These are phyloP conservation scores for Melanostoma mellinum DNA, from an alignment of 2,888 invertebrate genomes.

Conservation along the genomic window DNA sequence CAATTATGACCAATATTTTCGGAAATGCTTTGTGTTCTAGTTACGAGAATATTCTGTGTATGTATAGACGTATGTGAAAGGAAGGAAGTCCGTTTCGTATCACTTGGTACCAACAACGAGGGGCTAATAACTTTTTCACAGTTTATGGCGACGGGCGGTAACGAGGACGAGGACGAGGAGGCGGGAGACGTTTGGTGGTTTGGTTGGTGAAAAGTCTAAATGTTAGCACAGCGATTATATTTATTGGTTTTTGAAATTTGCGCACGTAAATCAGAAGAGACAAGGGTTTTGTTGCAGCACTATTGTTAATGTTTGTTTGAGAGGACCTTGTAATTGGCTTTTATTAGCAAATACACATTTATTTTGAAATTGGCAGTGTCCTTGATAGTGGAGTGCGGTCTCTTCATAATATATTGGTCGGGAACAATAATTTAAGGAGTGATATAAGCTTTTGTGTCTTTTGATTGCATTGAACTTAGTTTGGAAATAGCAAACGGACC, in stretches of 20 bases:
- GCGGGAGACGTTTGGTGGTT: not conserved
- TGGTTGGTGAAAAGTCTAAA: slow-evolving; percentile 19
- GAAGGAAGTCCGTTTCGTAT: slow-evolving; percentile 39
- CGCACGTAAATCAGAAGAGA: slow-evolving; percentile 51
- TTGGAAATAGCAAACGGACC: too few relatives aligned
- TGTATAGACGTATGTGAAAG: slow-evolving; percentile 2
- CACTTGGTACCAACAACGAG: slow-evolving; percentile 53
- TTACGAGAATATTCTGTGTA: slow-evolving; percentile 1
- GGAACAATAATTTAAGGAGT: too few relatives aligned
- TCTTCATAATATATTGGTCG: not conserved
- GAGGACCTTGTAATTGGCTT: slow-evolving; percentile 45
- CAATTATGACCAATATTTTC: slow-evolving; percentile 69
- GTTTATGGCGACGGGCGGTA: not conserved
- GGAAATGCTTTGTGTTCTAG: slow-evolving; percentile 48
- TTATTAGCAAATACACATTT: slow-evolving; percentile 23
- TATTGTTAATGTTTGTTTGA: slow-evolving; percentile 50
- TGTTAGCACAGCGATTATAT: slow-evolving; percentile 65
- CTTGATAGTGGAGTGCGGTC: slow-evolving; percentile 1
- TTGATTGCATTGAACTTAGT: too few relatives aligned
- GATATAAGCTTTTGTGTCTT: too few relatives aligned
- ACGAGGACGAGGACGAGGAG: not conserved
- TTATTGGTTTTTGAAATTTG: slow-evolving; percentile 59
- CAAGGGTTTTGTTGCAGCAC: slow-evolving; percentile 6
- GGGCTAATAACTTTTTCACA: slow-evolving; percentile 45
- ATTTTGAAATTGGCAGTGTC: slow-evolving; percentile 11